Conservation (phyloP, 53 echinoderm and acorn worm species). For the Stichopus horrens region DNA sequence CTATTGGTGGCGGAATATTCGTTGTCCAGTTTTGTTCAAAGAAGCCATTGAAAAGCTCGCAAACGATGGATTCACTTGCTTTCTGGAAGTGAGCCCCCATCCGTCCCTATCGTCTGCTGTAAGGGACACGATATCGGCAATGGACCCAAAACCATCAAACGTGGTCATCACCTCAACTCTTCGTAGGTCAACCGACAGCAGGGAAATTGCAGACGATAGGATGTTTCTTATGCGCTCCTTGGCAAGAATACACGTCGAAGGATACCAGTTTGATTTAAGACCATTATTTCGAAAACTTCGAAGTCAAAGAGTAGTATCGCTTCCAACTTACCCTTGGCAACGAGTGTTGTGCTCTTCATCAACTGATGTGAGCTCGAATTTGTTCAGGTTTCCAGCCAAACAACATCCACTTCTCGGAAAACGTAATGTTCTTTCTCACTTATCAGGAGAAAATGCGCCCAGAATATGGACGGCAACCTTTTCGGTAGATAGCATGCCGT, state of each 20-base stretch:
- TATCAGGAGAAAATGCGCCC: slow-evolving; percentile 70
- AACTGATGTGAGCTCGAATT: slow-evolving; percentile 65
- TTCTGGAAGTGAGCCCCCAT: slow-evolving; percentile 88
- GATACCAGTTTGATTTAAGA: slow-evolving; percentile 76
- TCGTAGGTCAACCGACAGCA: slow-evolving; percentile 76
- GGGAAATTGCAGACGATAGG: slow-evolving; percentile 82
- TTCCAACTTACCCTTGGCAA: slow-evolving; percentile 97
- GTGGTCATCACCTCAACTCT: slow-evolving; percentile 83
- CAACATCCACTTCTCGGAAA: slow-evolving; percentile 90
- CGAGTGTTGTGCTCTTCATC: slow-evolving; percentile 75
- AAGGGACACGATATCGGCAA: slow-evolving; percentile 67
- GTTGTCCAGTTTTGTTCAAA: slow-evolving; percentile 80
- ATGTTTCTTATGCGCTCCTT: slow-evolving; percentile 81
- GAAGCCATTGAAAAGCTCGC: slow-evolving; percentile 78
- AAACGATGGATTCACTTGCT: slow-evolving; percentile 85
- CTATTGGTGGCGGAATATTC: slow-evolving; percentile 95
- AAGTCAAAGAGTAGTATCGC: slow-evolving; percentile 80
- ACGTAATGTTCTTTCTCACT: slow-evolving; percentile 70
- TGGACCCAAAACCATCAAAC: slow-evolving; percentile 51
- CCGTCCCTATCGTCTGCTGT: slow-evolving; percentile 83
- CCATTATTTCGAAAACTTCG: slow-evolving; percentile 70
- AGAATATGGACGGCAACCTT: slow-evolving; percentile 78
- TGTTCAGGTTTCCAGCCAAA: slow-evolving; percentile 82
- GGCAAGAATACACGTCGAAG: slow-evolving; percentile 86
- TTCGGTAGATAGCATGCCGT: slow-evolving; percentile 71